These are phyloP conservation scores for Hestina assimilis DNA, from an alignment of 1,140 invertebrate genomes.

Conservation along the genomic window DNA sequence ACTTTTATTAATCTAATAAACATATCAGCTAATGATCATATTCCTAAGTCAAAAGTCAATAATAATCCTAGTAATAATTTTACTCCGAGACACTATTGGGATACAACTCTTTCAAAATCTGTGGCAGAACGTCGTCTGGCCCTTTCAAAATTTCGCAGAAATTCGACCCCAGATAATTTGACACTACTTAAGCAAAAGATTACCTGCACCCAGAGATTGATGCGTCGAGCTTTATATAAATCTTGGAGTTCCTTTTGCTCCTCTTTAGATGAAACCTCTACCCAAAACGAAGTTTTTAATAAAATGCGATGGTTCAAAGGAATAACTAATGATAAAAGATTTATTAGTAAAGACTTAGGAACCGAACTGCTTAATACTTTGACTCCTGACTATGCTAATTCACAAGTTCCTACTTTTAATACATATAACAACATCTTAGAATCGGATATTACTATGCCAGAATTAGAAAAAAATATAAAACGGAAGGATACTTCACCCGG, in stretches of 20 bases:
- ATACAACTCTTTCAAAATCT: no score
- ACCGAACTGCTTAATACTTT: neutral
- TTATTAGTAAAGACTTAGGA: neutral
- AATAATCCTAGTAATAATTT: no score
- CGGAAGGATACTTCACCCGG: slow-evolving; percentile 29
- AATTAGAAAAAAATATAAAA: slow-evolving; percentile 26
- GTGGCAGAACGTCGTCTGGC: no score
- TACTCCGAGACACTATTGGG: no score
- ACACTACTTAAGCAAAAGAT: slow-evolving; percentile 24
- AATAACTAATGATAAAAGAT: neutral
- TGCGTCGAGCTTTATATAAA: neutral
- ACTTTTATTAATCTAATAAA: no score
- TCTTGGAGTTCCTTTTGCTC: slow-evolving; percentile 5
- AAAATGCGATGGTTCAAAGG: slow-evolving; percentile 22
- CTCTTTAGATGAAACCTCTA: neutral
- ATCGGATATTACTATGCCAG: slow-evolving; percentile 6
- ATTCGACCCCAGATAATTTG: slow-evolving; percentile 39
- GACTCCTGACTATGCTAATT: slow-evolving; percentile 8
- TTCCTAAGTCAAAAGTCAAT: no score
- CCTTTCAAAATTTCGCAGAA: no score
- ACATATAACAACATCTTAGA: neutral
- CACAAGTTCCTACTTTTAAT: neutral
- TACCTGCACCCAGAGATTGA: slow-evolving; percentile 2
- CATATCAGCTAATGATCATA: no score
- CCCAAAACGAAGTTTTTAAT: neutral